phyloP scores from a whole-genome alignment of 2,797 vertebrate species.

The Brachymystax lenok region DNA sequence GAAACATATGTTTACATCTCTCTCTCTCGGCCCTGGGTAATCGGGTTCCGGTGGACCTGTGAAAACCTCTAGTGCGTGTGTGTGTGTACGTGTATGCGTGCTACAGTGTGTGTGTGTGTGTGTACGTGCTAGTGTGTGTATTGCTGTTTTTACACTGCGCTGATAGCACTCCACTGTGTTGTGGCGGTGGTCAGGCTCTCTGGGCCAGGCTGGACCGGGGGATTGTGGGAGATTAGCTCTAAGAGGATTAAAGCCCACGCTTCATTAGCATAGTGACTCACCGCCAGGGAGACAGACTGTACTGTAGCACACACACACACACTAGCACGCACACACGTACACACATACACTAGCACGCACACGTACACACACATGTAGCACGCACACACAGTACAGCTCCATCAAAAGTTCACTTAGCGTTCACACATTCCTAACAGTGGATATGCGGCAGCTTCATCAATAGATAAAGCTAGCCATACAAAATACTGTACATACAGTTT shows the following conservation, averaged over 20 bases:
- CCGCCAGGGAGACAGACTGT: constrained; percentile 64
- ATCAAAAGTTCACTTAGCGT: constrained; percentile 24
- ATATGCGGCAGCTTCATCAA: neutral
- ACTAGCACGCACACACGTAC: neutral
- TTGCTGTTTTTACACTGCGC: neutral
- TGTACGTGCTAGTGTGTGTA: constrained; percentile 53
- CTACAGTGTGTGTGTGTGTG: constrained; percentile 52
- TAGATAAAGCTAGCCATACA: neutral
- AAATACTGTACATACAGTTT: neutral
- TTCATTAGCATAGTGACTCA: constrained; percentile 78
- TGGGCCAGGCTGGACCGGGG: constrained; percentile 65
- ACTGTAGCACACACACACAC: constrained; percentile 48
- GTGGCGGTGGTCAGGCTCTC: constrained; percentile 11
- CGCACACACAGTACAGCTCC: constrained; percentile 3
- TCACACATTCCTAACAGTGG: constrained; percentile 14
- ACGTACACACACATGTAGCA: constrained; percentile 23
- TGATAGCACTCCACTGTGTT: neutral
- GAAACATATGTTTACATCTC: too few species aligned
- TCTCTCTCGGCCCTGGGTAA: too few species aligned
- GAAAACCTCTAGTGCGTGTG: neutral
- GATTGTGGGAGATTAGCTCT: constrained; percentile 73
- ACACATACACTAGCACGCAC: constrained; percentile 22
- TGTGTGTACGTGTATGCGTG: constrained; percentile 13
- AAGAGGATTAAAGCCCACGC: constrained; percentile 77
- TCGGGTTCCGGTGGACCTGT: too few species aligned